Percentiles rank a stretch among this genome's conserved stretches.
These are phyloP conservation scores for Zele albiditarsus DNA, from an alignment of 2,888 invertebrate species.

Conservation along the genomic window DNA sequence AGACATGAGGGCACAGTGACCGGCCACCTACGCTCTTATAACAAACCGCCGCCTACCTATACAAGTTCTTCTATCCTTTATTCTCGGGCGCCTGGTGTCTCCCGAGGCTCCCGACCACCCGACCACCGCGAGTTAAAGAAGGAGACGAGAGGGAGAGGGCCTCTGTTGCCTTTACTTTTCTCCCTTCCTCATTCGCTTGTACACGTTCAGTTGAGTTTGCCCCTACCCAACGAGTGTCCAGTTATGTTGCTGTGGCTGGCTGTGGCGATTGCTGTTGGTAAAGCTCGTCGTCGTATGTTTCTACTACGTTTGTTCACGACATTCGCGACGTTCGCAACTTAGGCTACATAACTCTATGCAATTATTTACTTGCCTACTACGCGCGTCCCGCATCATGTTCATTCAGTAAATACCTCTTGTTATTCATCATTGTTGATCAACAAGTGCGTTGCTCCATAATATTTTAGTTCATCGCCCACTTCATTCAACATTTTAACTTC, in stretches of 20 bases:
- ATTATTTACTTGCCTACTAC: conserved; percentile 2
- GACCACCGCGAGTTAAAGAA: conserved; percentile 6
- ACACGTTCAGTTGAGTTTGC: conserved; percentile 64
- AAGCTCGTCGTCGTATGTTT: conserved; percentile 51
- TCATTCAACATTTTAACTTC: neutral
- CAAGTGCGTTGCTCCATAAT: conserved; percentile 4
- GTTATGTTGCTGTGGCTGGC: conserved; percentile 68
- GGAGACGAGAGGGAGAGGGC: conserved; percentile 18
- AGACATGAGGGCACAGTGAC: conserved; percentile 18
- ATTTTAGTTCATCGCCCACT: neutral
- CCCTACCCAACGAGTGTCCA: conserved; percentile 70
- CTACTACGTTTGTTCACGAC: conserved; percentile 38
- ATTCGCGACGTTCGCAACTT: conserved; percentile 17
- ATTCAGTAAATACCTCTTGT: conserved; percentile 11
- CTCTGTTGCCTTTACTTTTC: conserved; percentile 47
- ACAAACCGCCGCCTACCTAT: neutral
- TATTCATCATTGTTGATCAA: conserved; percentile 14
- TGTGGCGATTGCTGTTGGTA: conserved; percentile 61
- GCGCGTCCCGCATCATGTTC: conserved; percentile 23
- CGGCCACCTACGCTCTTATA: conserved; percentile 22
- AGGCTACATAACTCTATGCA: conserved; percentile 29
- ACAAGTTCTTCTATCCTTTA: conserved; percentile 11
- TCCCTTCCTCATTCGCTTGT: conserved; percentile 53
- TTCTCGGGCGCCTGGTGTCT: neutral
- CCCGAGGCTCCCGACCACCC: neutral